Base-by-base conservation (phyloP, 2,888 invertebrate genomes). In the Nomada ferruginata region DNA sequence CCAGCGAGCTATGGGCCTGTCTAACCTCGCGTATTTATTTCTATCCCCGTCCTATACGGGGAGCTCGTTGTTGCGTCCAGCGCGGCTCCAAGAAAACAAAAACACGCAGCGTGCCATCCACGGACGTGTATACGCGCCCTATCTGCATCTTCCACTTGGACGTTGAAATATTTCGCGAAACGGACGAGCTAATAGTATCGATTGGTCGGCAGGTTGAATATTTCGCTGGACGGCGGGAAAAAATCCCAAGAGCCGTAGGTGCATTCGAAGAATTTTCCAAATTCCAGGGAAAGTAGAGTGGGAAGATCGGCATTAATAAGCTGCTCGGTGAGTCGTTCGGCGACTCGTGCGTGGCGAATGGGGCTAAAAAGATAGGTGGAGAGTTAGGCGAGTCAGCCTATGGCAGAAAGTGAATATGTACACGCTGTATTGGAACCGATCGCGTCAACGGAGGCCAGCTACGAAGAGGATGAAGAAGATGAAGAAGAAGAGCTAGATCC, bases 401-500 rank as follows among this genome's bases (percentile, higher is more conserved):
- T 76, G 60, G 76, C 68, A 76, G 84, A 82, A 84, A 84, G 84
- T 81, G 86, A 85, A 86, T 82, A n/a, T n/a, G n/a, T n/a, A 15
- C 59, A 64, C 63, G 47, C 57, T 20, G 29, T 53, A 63, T 55
- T 76, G 76, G 65, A 76, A 70, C 72, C 78, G 84, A 85, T 79
- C 82, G 72, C 61, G 57, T 60, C 57, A 55, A 70, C 44, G 66
- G n/a, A 52, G 76, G 75, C 47, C 57, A 53, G 42, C 10, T 20
- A 29, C 26, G 55, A 55, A 42, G 50, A 72, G 36, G 73, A 75
- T n/a, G 64, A 83, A 15, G 50, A 72, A 44, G 73, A 75, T n/a
- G 64, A 83, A 15, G 50, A 59, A 63, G 69, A 63, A 63, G 86
- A 86, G 85, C 85, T 85, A 83, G 83, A 88, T 86, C 84, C 87